Evolutionary conservation across 2,113 vertebrate genomes (phyloP).

Genomic region (Embiotoca jacksoni): DNA sequence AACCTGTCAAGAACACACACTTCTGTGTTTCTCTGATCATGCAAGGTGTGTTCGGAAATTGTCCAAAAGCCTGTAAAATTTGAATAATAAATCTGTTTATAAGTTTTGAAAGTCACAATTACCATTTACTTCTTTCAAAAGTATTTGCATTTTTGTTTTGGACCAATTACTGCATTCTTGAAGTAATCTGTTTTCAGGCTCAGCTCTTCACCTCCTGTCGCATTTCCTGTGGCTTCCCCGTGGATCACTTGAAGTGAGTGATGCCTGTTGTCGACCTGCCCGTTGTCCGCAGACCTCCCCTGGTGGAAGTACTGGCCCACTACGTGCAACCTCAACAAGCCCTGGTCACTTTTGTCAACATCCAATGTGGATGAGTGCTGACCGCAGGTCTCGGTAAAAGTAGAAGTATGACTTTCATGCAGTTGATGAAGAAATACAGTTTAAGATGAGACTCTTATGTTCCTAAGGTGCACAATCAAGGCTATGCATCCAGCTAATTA

Average conservation of each 20-base stretch:
- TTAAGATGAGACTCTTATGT: background rate
- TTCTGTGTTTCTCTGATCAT: slow-evolving; percentile 8
- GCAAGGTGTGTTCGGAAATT: background rate
- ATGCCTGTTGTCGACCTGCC: too few relatives aligned
- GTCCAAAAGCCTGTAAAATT: background rate
- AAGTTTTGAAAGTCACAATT: background rate
- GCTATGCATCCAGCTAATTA: background rate
- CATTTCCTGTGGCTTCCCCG: too few relatives aligned
- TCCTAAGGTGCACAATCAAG: slow-evolving; percentile 1
- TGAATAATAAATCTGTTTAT: slow-evolving; percentile 9
- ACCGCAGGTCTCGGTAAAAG: slow-evolving; percentile 3
- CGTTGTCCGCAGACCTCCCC: too few relatives aligned
- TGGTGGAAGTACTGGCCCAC: too few relatives aligned
- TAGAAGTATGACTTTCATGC: background rate
- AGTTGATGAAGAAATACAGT: slow-evolving; percentile 5
- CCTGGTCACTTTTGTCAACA: background rate
- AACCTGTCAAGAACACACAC: slow-evolving; percentile 12
- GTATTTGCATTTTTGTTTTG: too few relatives aligned
- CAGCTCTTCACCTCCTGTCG: too few relatives aligned
- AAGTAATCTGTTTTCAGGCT: too few relatives aligned
- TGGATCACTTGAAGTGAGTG: too few relatives aligned
- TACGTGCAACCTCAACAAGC: too few relatives aligned
- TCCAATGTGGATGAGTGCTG: background rate
- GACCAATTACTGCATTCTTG: too few relatives aligned
- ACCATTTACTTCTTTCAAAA: too few relatives aligned